These are phyloP conservation scores for Hermetia illucens DNA, from an alignment of 1,140 invertebrate genomes.

Conservation along the genomic window DNA sequence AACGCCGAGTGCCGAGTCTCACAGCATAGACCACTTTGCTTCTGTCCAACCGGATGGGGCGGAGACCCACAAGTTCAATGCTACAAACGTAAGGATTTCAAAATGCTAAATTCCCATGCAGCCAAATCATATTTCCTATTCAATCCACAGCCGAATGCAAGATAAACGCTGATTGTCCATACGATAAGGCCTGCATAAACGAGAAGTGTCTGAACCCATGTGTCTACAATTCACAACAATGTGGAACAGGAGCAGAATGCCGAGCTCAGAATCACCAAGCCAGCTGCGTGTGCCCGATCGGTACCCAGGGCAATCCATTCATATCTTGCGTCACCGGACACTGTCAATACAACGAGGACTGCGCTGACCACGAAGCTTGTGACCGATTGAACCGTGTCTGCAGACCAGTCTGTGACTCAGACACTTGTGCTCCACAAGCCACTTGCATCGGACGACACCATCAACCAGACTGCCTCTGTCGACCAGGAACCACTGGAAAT, in stretches of 20 bases:
- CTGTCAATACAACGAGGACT: conserved; percentile 82
- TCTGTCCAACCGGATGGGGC: conserved; percentile 67
- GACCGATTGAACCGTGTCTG: conserved; percentile 73
- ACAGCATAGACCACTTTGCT: conserved; percentile 61
- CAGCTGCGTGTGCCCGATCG: conserved; percentile 67
- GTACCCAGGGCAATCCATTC: conserved; percentile 70
- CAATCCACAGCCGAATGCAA: conserved; percentile 59
- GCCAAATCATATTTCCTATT: conserved; percentile 5
- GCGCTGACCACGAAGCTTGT: conserved; percentile 71
- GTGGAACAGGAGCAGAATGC: conserved; percentile 69
- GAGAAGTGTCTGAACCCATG: conserved; percentile 71
- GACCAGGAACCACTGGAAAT: conserved; percentile 57
- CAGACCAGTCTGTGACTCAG: conserved; percentile 62
- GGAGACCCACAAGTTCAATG: conserved; percentile 76
- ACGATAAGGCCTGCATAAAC: conserved; percentile 66
- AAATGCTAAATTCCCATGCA: conserved; percentile 6
- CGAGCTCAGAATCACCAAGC: conserved; percentile 54
- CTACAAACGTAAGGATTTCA: conserved; percentile 65
- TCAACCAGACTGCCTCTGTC: conserved; percentile 63
- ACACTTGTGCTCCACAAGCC: conserved; percentile 60
- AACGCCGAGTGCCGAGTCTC: conserved; percentile 61
- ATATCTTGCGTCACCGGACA: conserved; percentile 66
- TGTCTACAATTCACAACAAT: conserved; percentile 39
- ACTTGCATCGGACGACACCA: conserved; percentile 58
- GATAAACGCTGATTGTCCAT: conserved; percentile 67